A percentile compares a stretch with the other conserved stretches of the same genome.
phyloP scores from a whole-genome alignment of 64 coral and sea anemone species.

The Catalaphyllia jardinei region DNA sequence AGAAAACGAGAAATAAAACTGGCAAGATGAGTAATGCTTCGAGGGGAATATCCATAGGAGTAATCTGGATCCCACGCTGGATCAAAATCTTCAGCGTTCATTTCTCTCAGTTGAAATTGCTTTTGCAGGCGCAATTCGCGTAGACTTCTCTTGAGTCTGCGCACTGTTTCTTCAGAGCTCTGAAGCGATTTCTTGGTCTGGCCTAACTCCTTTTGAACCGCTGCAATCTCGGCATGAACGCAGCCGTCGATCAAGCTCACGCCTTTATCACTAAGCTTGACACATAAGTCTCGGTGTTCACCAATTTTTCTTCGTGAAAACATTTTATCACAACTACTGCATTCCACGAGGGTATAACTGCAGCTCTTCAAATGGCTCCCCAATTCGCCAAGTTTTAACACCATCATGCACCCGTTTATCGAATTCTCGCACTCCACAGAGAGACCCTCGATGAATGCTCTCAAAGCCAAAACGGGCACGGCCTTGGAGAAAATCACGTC shows the following conservation, averaged over 20 bases:
- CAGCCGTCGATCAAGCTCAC: not conserved
- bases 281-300: slow-evolving; percentile 58
- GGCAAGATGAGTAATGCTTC: slow-evolving; percentile 69
- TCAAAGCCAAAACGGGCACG: slow-evolving; percentile 48
- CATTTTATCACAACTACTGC: slow-evolving; percentile 44
- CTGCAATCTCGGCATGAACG: slow-evolving; percentile 42
- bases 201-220: slow-evolving; percentile 63
- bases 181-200: slow-evolving; percentile 79
- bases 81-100: slow-evolving; percentile 62
- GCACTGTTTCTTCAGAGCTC: slow-evolving; percentile 71
- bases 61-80: slow-evolving; percentile 76
- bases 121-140: slow-evolving; percentile 61
- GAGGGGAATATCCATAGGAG: slow-evolving; percentile 76
- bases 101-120: slow-evolving; percentile 39
- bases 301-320: slow-evolving; percentile 45
- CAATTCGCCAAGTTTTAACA: slow-evolving; percentile 74
- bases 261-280: slow-evolving; percentile 8
- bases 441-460: slow-evolving; percentile 50
- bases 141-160: slow-evolving; percentile 67
- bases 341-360: slow-evolving; percentile 47
- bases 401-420: slow-evolving; percentile 37
- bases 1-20: slow-evolving; percentile 78
- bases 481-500: not conserved
- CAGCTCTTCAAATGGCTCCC: slow-evolving; percentile 69
- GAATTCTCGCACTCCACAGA: slow-evolving; percentile 41